Conservation (phyloP, 2,888 invertebrate genomes). For the Petrophora chlorosata region DNA sequence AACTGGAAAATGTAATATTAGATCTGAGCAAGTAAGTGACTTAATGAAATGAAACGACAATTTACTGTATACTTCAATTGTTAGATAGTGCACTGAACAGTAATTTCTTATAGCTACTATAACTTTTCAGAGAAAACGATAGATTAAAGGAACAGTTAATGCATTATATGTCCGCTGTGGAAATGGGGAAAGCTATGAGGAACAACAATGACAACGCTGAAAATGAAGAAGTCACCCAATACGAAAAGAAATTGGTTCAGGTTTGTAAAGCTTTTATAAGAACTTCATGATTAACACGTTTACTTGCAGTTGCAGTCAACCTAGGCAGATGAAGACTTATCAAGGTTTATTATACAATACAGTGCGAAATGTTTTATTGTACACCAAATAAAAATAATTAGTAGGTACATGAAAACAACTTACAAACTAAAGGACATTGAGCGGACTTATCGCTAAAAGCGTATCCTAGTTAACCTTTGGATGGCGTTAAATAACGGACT, state of each 20-base stretch:
- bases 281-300: neutral
- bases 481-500: no score
- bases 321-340: no score
- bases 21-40: conserved; percentile 85
- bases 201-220: conserved; percentile 49
- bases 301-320: no score
- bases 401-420: no score
- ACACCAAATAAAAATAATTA: no score
- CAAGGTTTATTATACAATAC: no score
- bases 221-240: conserved; percentile 89
- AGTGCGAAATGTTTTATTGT: no score
- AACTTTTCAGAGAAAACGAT: conserved; percentile 91
- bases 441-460: no score
- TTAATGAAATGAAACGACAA: neutral
- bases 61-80: neutral
- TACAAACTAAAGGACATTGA: no score
- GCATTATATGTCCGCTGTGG: conserved; percentile 94
- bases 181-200: conserved; percentile 92
- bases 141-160: conserved; percentile 92
- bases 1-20: conserved; percentile 82
- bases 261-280: conserved; percentile 60
- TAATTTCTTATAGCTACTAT: neutral
- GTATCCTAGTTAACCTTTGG: no score
- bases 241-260: conserved; percentile 94
- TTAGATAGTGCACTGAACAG: neutral